Evolutionary conservation across 2,888 invertebrate species (phyloP), one percentile per base, ranked within the genome.

Genomic region (Phania funesta): DNA sequence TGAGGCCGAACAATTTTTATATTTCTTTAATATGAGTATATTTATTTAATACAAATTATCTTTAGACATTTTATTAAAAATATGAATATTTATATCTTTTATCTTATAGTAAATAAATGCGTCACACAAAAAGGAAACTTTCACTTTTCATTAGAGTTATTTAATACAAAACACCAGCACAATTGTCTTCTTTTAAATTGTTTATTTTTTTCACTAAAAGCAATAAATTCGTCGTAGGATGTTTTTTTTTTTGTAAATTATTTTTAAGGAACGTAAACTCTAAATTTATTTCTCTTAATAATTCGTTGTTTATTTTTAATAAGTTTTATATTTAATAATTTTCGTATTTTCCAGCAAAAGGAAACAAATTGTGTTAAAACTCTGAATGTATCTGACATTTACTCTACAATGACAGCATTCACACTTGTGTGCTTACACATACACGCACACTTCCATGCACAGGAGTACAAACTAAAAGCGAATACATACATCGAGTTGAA

Each of bases 331-430:
- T 62, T 38, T 13, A 29, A 44, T 54, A 35, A 50, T 32, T 56
- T 56, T 56, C 16, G 35, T 7, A 3, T 20, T 58, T 67, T 48
- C n/a, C 26, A 20, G 18, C 5, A 20, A 5, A 6, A 26, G 29
- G 4, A 38, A 64, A 44, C 38, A 46, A 32, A 20, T 60, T n/a
- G 22, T 74, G 13, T 32, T 64, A 29, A 73, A 73, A 73, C 71
- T 79, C 24, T 73, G 46, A 79, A 78, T 73, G 29, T 73, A 22
- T 77, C 29, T 82, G 82, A 78, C 82, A 82, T 78, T 82, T 82
- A 52, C 58, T 65, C 48, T 56, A 26, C 24, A 22, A 41, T 50
- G 48, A 67, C 32, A 78, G 22, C 44, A 44, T 41, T 46, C 8
- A 52, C 35, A 54, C 46, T 18, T 16, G 29, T n/a, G 24, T 13